Evolutionary conservation across 2,888 invertebrate species (phyloP).

Genomic region (Nomada ruficornis): DNA sequence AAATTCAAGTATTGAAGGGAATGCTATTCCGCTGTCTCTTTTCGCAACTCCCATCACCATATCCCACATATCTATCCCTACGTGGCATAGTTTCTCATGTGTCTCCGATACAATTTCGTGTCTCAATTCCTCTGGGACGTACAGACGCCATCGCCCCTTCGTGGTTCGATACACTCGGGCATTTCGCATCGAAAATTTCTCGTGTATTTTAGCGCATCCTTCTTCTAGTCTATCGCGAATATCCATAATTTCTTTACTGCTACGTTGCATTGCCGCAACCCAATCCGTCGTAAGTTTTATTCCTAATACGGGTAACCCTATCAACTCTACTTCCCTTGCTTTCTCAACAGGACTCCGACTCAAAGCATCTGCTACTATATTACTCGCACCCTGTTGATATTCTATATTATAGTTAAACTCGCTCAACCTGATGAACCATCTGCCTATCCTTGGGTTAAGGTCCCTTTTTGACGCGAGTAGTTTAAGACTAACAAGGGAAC

Average conservation of each 20-base stretch:
- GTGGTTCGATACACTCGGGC: not conserved
- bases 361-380: not conserved
- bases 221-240: slow-evolving; percentile 11
- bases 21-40: no score
- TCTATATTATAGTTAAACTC: slow-evolving; percentile 17
- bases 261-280: slow-evolving; percentile 8
- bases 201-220: not conserved
- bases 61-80: no score
- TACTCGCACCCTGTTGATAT: not conserved
- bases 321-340: not conserved
- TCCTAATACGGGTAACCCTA: not conserved
- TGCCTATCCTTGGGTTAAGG: slow-evolving; percentile 8
- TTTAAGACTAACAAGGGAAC: no score
- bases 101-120: slow-evolving; percentile 34
- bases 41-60: no score
- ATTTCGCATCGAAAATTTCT: slow-evolving; percentile 10
- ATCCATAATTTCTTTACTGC: not conserved
- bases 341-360: not conserved
- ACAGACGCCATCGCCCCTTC: not conserved
- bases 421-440: slow-evolving; percentile 6
- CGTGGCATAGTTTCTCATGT: not conserved
- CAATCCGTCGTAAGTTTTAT: slow-evolving; percentile 18
- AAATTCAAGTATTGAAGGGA: no score
- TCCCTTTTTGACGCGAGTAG: slow-evolving; percentile 2
- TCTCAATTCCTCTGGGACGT: slow-evolving; percentile 42